Base-by-base conservation (phyloP, 2,888 invertebrate species). In the Electrophaes corylata region DNA sequence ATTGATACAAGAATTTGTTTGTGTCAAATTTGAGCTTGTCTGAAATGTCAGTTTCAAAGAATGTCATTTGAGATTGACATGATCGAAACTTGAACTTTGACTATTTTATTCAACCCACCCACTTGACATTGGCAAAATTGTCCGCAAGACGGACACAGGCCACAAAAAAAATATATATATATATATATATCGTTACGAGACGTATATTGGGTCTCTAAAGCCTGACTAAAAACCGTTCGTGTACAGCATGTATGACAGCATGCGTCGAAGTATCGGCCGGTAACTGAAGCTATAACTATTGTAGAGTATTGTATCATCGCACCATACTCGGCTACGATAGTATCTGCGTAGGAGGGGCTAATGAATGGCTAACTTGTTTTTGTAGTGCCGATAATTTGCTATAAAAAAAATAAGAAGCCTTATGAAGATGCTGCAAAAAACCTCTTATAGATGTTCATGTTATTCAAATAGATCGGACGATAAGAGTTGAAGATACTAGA, bases 281-380 rank as follows among this genome's bases (percentile, higher is more conserved):
- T 31, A 20, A 39, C 40, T 40, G 40, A 29, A 37, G 11, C 3
- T 14, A 29, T 37, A 47, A 44, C 47, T 51, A 51, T 58, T 58
- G 53, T 47, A 44, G 53, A 51, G 16, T 43, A 53, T 67, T 69
- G 67, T 67, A 63, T 63, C 67, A 64, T 60, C 64, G 65, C 37
- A 20, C 61, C 63, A 40, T 62, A 62, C 48, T 35, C 39, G 50
- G 54, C 41, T 16, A 54, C 29, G 55, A 60, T 55, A 43, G 18
- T 41, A 46, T 54, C 59, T 10, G 50, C 35, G 59, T 55, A 43
- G 60, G 60, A 37, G 59, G 40, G 39, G 45, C 57, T 65, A 64
- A 66, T 61, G 52, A 62, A 66, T 60, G 59, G 58, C 44, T n/a
- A 64, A 65, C 62, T 49, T 48, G 62, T 66, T 64, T 65, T 66